Evolutionary conservation across 2,113 vertebrate genomes (phyloP).

Genomic region (Eretmodus cyanostictus): DNA sequence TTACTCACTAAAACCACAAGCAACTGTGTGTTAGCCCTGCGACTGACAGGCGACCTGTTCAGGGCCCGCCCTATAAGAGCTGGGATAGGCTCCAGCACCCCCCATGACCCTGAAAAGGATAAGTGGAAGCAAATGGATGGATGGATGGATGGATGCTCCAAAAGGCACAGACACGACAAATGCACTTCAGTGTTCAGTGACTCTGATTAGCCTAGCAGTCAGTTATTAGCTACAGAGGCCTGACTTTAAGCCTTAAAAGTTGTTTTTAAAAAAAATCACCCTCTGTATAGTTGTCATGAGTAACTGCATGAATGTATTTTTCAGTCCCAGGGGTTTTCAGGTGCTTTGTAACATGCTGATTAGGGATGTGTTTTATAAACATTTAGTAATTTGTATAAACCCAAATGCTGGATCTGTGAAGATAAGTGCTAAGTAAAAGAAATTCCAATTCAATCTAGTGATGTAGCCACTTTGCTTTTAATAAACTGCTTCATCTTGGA

Average conservation of each 20-base stretch:
- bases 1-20: background rate
- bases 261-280: background rate
- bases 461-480: background rate
- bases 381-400: background rate
- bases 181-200: no score
- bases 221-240: background rate
- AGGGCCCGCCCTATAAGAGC: background rate
- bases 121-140: rapidly evolving
- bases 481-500: background rate
- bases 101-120: background rate
- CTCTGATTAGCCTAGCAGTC: background rate
- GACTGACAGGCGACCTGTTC: background rate
- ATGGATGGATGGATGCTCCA: background rate
- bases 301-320: background rate
- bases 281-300: background rate
- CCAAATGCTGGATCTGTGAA: background rate
- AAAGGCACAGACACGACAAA: rapidly evolving
- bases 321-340: background rate
- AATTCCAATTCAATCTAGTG: background rate
- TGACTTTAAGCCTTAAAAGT: background rate
- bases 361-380: background rate
- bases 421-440: background rate
- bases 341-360: background rate
- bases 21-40: background rate
- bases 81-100: background rate